Percentiles rank a stretch among this genome's conserved stretches.
Evolutionary conservation across 2,888 invertebrate species (phyloP).

Genomic region (Troilus luridus): DNA sequence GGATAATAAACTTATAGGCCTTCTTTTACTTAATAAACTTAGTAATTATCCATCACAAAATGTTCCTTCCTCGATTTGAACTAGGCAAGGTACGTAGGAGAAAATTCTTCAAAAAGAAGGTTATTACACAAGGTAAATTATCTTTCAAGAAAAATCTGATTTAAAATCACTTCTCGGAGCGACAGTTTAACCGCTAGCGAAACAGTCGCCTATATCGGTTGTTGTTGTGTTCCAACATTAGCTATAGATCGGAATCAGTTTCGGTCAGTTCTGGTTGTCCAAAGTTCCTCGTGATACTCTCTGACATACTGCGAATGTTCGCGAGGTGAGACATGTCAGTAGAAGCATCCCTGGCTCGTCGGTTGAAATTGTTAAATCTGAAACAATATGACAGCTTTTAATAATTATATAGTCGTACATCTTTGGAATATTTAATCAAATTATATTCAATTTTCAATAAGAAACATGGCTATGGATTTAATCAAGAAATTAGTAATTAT

Average conservation of each 20-base stretch:
- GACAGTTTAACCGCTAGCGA: not conserved
- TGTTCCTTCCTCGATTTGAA: not conserved
- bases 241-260: constrained; percentile 75
- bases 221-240: constrained; percentile 45
- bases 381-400: constrained; percentile 20
- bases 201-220: not conserved
- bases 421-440: not conserved
- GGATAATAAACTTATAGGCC: constrained; percentile 33
- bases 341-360: constrained; percentile 61
- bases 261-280: constrained; percentile 77
- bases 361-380: constrained; percentile 63
- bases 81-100: not conserved
- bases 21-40: constrained; percentile 37
- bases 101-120: not conserved
- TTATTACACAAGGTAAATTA: not conserved
- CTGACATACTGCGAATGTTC: constrained; percentile 82
- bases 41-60: constrained; percentile 25
- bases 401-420: not conserved
- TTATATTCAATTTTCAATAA: not conserved
- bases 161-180: not conserved
- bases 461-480: not conserved
- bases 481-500: not conserved
- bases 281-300: constrained; percentile 83
- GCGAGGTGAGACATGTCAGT: constrained; percentile 74
- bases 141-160: not conserved